Evolutionary conservation across 2,888 invertebrate species (phyloP).

Genomic region (Phaonia tiefii): DNA sequence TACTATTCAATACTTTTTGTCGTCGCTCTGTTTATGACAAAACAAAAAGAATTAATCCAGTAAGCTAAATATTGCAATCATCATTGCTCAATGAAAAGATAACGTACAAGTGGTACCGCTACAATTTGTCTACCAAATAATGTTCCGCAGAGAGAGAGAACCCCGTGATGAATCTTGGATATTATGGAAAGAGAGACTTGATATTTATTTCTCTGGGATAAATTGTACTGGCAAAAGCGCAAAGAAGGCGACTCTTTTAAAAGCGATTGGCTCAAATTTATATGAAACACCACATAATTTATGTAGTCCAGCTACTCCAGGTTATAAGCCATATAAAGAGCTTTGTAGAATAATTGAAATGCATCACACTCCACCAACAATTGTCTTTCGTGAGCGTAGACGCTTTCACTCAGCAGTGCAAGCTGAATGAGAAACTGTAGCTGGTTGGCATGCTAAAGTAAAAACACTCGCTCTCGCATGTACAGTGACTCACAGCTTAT

Average conservation of each 20-base stretch:
- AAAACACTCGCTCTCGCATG: conserved; percentile 59
- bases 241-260: conserved; percentile 51
- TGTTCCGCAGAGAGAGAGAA: conserved; percentile 31
- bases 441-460: conserved; percentile 57
- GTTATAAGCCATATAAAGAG: conserved; percentile 31
- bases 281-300: conserved; percentile 36
- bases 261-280: conserved; percentile 34
- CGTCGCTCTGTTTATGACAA: too few species aligned
- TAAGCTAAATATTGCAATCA: too few species aligned
- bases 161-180: conserved; percentile 37
- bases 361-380: conserved; percentile 44
- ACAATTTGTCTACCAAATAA: conserved; percentile 46
- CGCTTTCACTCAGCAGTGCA: conserved; percentile 28
- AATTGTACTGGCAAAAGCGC: conserved; percentile 44
- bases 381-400: conserved; percentile 40
- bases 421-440: conserved; percentile 32
- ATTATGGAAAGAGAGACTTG: conserved; percentile 52
- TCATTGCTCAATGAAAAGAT: too few species aligned
- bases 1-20: too few species aligned
- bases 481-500: too few species aligned
- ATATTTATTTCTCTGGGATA: conserved; percentile 44
- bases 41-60: too few species aligned
- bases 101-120: conserved; percentile 47
- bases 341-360: conserved; percentile 21
- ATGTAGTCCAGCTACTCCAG: conserved; percentile 34